Percentiles rank a stretch among this genome's conserved stretches.
Conservation (phyloP, 2,113 vertebrate genomes). For the Lasiurus borealis region DNA sequence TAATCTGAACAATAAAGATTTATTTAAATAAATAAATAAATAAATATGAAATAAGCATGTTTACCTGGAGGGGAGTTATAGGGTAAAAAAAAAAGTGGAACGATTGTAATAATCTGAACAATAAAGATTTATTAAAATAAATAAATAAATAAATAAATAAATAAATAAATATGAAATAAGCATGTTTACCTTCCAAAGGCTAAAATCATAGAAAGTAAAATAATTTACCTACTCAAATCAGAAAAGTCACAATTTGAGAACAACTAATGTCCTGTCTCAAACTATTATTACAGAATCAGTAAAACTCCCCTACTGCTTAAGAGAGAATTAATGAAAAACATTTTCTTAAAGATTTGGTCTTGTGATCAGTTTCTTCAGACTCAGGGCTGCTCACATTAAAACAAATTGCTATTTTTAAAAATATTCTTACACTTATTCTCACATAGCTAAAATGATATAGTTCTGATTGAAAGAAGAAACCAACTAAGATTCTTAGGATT, state of each 20-base stretch:
- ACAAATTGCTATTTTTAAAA: background rate
- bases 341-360: background rate
- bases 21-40: too few species aligned
- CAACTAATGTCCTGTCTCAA: background rate
- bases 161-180: background rate
- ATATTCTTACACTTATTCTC: background rate
- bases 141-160: too few species aligned
- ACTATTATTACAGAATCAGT: background rate
- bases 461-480: background rate
- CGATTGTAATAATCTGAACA: too few species aligned
- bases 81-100: too few species aligned
- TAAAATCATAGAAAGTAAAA: background rate
- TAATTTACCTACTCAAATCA: background rate
- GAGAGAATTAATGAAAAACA: background rate
- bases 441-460: background rate
- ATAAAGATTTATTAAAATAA: too few species aligned
- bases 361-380: background rate
- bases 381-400: background rate
- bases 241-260: background rate
- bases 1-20: too few species aligned
- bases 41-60: background rate
- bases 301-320: background rate
- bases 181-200: background rate
- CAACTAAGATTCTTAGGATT: background rate
- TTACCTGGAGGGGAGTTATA: background rate